Evolutionary conservation across 2,888 invertebrate species (phyloP).

Genomic region (Stenodema calcarata): DNA sequence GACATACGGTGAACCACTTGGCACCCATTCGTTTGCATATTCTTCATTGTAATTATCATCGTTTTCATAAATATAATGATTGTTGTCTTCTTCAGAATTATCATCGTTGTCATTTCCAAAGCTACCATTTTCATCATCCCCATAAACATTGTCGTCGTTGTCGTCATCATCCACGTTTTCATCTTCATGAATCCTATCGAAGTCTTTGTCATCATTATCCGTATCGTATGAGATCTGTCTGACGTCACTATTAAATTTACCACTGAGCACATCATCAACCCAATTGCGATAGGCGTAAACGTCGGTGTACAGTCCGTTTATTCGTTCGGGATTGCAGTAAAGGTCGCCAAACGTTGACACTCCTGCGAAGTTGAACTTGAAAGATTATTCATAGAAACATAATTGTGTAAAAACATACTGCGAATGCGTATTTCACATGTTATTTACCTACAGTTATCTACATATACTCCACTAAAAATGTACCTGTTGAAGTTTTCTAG

Average conservation of each 20-base stretch:
- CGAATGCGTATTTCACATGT: too few species aligned
- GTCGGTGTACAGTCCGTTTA: background rate
- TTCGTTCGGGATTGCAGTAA: background rate
- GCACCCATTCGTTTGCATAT: background rate
- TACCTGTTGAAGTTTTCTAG: too few species aligned
- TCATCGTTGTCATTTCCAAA: background rate
- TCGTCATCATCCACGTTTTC: conserved; percentile 64
- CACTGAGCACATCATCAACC: background rate
- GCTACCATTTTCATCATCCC: background rate
- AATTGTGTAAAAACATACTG: too few species aligned
- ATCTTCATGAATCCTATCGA: conserved; percentile 56
- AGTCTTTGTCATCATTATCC: background rate
- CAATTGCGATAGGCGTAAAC: background rate
- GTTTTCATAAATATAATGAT: background rate
- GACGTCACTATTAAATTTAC: background rate
- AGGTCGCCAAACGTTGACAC: background rate
- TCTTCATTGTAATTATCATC: background rate
- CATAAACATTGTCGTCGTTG: conserved; percentile 59
- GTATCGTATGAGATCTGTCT: background rate
- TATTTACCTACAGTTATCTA: too few species aligned
- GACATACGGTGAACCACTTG: background rate
- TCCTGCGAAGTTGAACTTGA: background rate
- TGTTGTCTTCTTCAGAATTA: background rate
- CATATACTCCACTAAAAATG: too few species aligned
- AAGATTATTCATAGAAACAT: too few species aligned